Evolutionary conservation across 2,888 invertebrate species (phyloP), one percentile per base, ranked within the genome.

Genomic region (Ischnura elegans): DNA sequence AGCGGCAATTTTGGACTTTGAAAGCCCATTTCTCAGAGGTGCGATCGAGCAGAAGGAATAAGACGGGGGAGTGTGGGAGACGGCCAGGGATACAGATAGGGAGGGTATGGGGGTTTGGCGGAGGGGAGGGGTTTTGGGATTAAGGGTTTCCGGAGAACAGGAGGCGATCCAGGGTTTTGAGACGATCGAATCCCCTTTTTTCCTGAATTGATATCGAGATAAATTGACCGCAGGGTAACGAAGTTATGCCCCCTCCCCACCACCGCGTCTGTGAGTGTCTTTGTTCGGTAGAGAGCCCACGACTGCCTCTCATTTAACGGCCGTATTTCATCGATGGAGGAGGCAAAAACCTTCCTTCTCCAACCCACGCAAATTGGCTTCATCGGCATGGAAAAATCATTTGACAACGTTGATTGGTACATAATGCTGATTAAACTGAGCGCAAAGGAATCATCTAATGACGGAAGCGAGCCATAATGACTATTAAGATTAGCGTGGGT

Each of bases 1-100:
- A 76, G 76, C 76, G 76, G 76, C 76, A 36, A 76, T 76, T 76
- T 76, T 36, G 36, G 76, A 76, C 76, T 76, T 76, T 76, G 76
- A 76, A 76, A 76, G 8, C 36, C 76, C 76, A 76, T 76, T 76
- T 76, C 76, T 76, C 76, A 76, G 36, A 76, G 76, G 76, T 36
- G 76, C 36, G 76, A 76, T 76, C 76, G 76, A 36, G 76, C 76
- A 76, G 76, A 76, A 76, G 76, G 76, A 76, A 36, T 36, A 13
- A 10, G n/a, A n/a, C n/a, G n/a, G n/a, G 21, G 25, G 19, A 6
- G n/a, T n/a, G 21, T n/a, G 61, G 61, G n/a, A n/a, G 21, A 61
- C 25, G 61, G 61, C 51, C 19, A 51, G 51, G 51, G 51, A 19
- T 51, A 51, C 51, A 8, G 51, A 19, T 2, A 47, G 51, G 51